Base-by-base conservation (phyloP, 2,888 invertebrate genomes). In the Tetranychus truncatus region DNA sequence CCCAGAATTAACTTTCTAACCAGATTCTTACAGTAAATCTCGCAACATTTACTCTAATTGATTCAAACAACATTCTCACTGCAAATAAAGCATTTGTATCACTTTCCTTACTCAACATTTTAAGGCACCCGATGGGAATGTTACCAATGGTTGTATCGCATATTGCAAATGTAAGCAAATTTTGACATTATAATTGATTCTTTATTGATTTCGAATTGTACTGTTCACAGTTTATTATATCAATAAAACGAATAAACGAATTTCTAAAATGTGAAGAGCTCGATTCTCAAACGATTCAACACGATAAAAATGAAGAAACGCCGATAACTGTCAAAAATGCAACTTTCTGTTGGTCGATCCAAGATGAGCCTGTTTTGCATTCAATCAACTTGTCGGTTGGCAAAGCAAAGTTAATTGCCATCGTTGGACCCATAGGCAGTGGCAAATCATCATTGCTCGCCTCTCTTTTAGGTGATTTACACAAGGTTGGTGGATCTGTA, bases 341-440 rank as follows among this genome's bases (percentile, higher is more conserved):
- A 0, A 87, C 86, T 76, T 97, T 97, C 84, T 85, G 90, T 0
- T 97, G 97, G 97, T 92, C 89, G 74, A 82, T 80, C 45, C 87
- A 80, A 8, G 75, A 74, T 20, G 66, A 46, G 8, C 75, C 78
- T 8, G 69, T 74, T 44, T 71, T 79, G n/a, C 76, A 75, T 46
- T 72, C 78, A 34, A 77, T 79, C 46, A 75, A 77, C 66, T 21
- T 79, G 9, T 74, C 75, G 8, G 69, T 79, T 9, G 21, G 65
- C 2, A 34, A 46, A 45, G 77, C 78, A 9, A 76, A 76, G 45
- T 71, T 79, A 21, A 74, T 78, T 34, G 79, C 79, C 66, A 71
- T 79, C 9, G 79, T 79, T 45, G 79, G 79, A 44, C 74, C 74
- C 6, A 79, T 79, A 18, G 79, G 79, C 15, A 72, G 76, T 34